Percentiles rank a stretch among this genome's conserved stretches.
phyloP scores from a whole-genome alignment of 2,797 vertebrate genomes.

The Bradypodion pumilum region DNA sequence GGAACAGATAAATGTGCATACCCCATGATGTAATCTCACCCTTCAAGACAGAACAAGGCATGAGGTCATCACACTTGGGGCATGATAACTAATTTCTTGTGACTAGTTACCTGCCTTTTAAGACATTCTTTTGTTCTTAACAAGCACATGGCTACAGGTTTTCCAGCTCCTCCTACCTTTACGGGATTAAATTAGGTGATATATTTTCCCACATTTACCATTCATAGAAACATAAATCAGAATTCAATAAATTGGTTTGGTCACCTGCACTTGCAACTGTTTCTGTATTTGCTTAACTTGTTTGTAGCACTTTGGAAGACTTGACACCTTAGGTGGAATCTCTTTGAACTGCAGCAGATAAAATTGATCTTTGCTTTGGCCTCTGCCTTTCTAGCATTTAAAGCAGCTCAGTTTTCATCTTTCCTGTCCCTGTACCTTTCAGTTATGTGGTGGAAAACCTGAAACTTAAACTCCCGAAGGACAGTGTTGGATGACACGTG shows the following conservation, averaged over 20 bases:
- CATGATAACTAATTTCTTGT: background rate
- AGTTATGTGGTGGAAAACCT: background rate
- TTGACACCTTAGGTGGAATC: background rate
- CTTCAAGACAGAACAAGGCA: background rate
- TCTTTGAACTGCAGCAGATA: constrained; percentile 17
- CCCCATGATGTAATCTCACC: background rate
- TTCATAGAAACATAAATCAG: constrained; percentile 3
- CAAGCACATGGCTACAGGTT: background rate
- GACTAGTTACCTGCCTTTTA: background rate
- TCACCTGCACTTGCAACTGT: constrained; percentile 1
- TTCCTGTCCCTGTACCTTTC: background rate
- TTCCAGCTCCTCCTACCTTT: background rate
- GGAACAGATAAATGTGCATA: background rate
- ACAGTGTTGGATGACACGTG: background rate
- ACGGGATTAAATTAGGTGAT: constrained; percentile 4
- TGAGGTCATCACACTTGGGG: background rate
- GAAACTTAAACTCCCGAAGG: background rate
- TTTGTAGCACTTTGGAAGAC: constrained; percentile 9
- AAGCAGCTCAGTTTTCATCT: background rate
- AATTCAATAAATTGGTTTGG: constrained; percentile 15
- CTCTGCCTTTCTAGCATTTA: constrained; percentile 11
- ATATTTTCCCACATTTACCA: constrained; percentile 14
- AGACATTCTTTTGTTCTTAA: background rate
- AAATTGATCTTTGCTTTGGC: constrained; percentile 1
- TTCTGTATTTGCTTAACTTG: constrained; percentile 20